Base-by-base conservation (phyloP, 1,140 invertebrate genomes). In the Hypothenemus hampei region DNA sequence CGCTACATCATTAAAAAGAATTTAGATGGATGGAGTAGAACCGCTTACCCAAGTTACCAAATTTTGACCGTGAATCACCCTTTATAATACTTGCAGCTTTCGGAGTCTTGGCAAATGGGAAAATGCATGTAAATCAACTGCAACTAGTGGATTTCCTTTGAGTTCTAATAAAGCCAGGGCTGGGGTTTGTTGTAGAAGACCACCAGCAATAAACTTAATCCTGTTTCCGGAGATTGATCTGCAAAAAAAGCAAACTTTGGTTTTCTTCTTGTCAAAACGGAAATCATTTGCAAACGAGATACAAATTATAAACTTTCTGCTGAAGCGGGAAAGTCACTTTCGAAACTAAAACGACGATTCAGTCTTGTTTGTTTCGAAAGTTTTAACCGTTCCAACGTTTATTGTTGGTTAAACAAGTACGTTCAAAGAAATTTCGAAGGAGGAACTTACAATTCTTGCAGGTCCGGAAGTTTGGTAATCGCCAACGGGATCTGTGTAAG, bases 371-470 rank as follows among this genome's bases (percentile, higher is more conserved):
- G 20, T 1, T 21, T 21, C 22, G 8, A 21, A 41, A 41, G 39
- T 41, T 41, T 10, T 7, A 11, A 16, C n/a, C 6, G 26, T 29
- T 29, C 6, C 26, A 29, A 29, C n/a, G n/a, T 29, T 29, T 29
- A n/a, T 29, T 29, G n/a, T 6, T 7, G 6, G 26, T 6, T n/a
- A 29, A 29, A 29, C 26, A 29, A 29, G n/a, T 6, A n/a, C n/a
- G n/a, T n/a, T n/a, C n/a, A n/a, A n/a, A n/a, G n/a, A n/a, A n/a
- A n/a, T n/a, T n/a, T n/a, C n/a, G n/a, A n/a, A n/a, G n/a, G n/a
- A n/a, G 26, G 35, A 41, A 81, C 84, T 86, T 78, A 87, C 85
- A 88, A 71, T 69, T 87, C 82, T 70, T 85, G 78, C 31, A 89
- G 75, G 57, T 76, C 73, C 16, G 75, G 74, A 60, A 87, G 73